Conservation (phyloP, 2,888 invertebrate genomes). For the Monochamus alternatus region DNA sequence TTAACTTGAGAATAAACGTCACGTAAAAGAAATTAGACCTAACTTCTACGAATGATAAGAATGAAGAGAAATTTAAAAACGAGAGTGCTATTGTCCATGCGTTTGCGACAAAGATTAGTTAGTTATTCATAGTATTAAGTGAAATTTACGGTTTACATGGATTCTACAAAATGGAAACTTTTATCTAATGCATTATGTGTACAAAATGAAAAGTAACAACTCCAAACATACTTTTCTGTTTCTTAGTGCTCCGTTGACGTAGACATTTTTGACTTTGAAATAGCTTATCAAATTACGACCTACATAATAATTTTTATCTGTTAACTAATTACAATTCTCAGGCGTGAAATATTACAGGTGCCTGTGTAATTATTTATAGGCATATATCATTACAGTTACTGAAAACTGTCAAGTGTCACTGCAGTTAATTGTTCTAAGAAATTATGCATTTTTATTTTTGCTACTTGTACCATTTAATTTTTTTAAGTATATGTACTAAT, state of each 20-base stretch:
- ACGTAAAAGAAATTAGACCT: constrained; percentile 34
- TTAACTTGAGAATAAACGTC: not conserved
- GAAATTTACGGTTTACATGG: constrained; percentile 12
- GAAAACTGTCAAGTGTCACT: no score
- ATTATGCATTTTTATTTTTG: no score
- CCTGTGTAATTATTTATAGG: no score
- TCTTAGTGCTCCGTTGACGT: not conserved
- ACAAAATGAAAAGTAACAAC: not conserved
- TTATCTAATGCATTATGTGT: constrained; percentile 14
- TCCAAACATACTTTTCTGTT: constrained; percentile 21
- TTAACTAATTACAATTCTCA: no score
- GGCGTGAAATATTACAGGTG: no score
- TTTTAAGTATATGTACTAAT: no score
- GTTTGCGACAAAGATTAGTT: constrained; percentile 2
- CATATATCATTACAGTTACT: no score
- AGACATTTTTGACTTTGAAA: no score
- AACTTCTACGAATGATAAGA: constrained; percentile 24
- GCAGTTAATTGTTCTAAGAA: no score
- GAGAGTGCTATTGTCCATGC: constrained; percentile 19
- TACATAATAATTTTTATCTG: not conserved
- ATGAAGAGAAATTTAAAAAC: constrained; percentile 27
- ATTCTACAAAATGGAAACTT: constrained; percentile 27
- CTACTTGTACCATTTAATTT: no score
- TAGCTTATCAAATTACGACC: not conserved
- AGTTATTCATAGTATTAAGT: constrained; percentile 21